Evolutionary conservation across 2,888 invertebrate species (phyloP), one percentile per base, ranked within the genome.

Genomic region (Plemyria rubiginata): DNA sequence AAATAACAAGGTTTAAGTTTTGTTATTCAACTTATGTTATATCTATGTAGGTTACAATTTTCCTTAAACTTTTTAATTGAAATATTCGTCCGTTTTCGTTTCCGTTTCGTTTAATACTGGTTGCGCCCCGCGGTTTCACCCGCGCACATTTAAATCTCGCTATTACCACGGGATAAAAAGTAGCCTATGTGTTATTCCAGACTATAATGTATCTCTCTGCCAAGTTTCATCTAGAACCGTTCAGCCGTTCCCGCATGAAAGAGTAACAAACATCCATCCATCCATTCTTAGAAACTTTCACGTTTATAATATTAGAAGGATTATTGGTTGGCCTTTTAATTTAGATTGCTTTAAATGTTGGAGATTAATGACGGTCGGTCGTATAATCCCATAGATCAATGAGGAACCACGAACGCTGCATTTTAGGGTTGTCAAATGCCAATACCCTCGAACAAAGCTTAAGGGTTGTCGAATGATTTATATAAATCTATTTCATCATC

Each of bases 311-410:
- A n/a, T n/a, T n/a, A n/a, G n/a, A 29, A 4, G 5, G 29, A 29
- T 12, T 49, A 32, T 13, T 13, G 16, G 16, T 45, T 45, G 9
- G 45, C 2, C 11, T 38, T 16, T 45, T 9, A 45, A 16, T 3
- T 11, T 16, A 16, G 4, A 8, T 45, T 9, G 16, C 16, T 16
- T 16, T 16, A 15, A 43, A 43, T 13, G 13, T 41, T 41, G 43
- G 16, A 8, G 15, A 43, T 43, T 43, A 43, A 45, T 16, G 45
- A 16, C 40, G 5, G 22, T 49, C 36, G 36, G 36, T 38, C 29
- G 29, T 54, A 15, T 67, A 63, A 71, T 68, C 58, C 55, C 36
- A 45, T 63, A 53, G 49, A 66, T 70, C 56, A 65, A 66, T 69
- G 68, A 50, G 51, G 50, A 59, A 62, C 55, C 73, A 71, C 70